Base-by-base conservation (phyloP, 2,888 invertebrate species). In the Diplazon laetatorius region DNA sequence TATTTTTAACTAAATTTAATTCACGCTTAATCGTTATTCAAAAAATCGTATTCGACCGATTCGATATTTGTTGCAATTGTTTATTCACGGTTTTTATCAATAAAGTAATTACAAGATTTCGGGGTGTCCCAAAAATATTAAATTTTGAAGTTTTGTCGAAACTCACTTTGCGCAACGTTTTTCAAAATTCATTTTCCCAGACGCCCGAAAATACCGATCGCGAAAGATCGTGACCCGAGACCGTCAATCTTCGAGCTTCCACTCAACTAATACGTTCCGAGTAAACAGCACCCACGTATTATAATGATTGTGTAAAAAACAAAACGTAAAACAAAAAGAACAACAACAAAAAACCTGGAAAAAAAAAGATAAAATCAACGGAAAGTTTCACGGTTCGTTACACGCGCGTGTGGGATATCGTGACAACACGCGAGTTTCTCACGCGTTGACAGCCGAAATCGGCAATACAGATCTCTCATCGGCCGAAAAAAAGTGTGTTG, bases 401-500 rank as follows among this genome's bases (percentile, higher is more conserved):
- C 50, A 63, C n/a, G 30, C 30, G 6, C 6, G 30, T 14, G 6
- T 25, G 42, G 55, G 50, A 63, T 76, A 16, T 42, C 76, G 72
- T 62, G 76, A 71, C 63, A 75, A 2, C 76, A 77, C 77, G 77
- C 77, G 48, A 71, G 52, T 68, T 63, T 68, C 42, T 77, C 68
- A 73, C 62, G 68, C 72, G 68, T 72, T 72, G 72, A 77, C 68
- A 72, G 71, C 66, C 71, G 39, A 66, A 20, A n/a, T 37, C 22
- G n/a, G 50, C 20, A 44, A 69, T 52, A 63, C 48, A 69, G 18
- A 48, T 37, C 22, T 75, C 25, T 68, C 68, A 44, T 30, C 30
- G 6, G 30, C 30, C 20, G n/a, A n/a, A n/a, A n/a, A n/a, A n/a
- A 9, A 35, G 37, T 46, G 68, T 39, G 59, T 60, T 39, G 39